Conservation (phyloP, 2,888 invertebrate genomes). For the Philopedon plagiatum region DNA sequence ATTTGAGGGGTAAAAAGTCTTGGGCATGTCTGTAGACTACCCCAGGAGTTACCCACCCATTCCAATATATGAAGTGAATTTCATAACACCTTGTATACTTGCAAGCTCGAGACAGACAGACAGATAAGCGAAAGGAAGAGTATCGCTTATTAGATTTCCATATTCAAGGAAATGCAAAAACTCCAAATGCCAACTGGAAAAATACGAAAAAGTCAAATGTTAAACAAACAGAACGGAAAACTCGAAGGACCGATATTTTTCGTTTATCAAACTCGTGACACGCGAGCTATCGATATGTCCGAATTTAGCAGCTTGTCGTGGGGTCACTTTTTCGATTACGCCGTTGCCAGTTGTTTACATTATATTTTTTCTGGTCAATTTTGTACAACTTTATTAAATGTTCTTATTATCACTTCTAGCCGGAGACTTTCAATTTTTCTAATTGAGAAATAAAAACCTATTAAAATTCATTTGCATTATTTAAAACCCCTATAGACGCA, state of each 20-base stretch:
- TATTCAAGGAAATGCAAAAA: constrained; percentile 17
- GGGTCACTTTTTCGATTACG: constrained; percentile 32
- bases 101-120: no score
- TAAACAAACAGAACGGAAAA: constrained; percentile 39
- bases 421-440: no score
- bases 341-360: constrained; percentile 31
- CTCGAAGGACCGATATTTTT: constrained; percentile 50
- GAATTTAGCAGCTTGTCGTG: constrained; percentile 48
- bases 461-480: no score
- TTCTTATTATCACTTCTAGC: no score
- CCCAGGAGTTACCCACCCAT: no score
- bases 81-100: no score
- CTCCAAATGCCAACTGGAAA: constrained; percentile 12
- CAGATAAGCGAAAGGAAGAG: no score
- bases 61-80: no score
- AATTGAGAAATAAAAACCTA: no score
- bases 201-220: constrained; percentile 45
- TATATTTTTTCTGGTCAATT: not conserved
- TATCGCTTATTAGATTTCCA: not conserved
- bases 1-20: no score
- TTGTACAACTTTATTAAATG: not conserved
- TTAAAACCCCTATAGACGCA: no score
- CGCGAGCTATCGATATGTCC: constrained; percentile 52
- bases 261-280: constrained; percentile 48
- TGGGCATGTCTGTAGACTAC: no score